Percentiles rank a stretch among this genome's conserved stretches.
phyloP scores from a whole-genome alignment of 1,140 invertebrate genomes.

The Antheraea mylitta region DNA sequence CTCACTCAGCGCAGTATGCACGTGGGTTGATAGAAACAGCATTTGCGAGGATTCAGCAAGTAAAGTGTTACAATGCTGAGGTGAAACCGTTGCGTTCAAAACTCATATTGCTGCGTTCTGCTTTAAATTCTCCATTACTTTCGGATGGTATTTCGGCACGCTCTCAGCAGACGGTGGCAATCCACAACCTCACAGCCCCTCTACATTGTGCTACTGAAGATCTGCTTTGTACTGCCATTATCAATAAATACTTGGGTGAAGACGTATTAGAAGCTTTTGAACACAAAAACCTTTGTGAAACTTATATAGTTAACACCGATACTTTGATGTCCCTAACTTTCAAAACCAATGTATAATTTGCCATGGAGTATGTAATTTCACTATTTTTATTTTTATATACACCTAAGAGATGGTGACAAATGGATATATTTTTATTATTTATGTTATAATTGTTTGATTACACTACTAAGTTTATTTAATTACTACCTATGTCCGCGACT shows the following conservation, averaged over 20 bases:
- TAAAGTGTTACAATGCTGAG: too few relatives aligned
- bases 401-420: too few relatives aligned
- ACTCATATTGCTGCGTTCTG: constrained; percentile 28
- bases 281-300: constrained; percentile 30
- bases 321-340: constrained; percentile 11
- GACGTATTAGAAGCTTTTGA: constrained; percentile 38
- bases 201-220: constrained; percentile 38
- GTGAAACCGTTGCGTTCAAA: constrained; percentile 33
- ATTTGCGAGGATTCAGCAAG: constrained; percentile 15
- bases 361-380: too few relatives aligned
- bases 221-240: constrained; percentile 13
- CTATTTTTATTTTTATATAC: too few relatives aligned
- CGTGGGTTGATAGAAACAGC: constrained; percentile 28
- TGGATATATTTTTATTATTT: too few relatives aligned
- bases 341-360: too few relatives aligned
- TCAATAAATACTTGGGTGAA: constrained; percentile 40
- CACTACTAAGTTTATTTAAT: too few relatives aligned
- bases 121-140: neutral
- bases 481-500: too few relatives aligned
- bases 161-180: constrained; percentile 16
- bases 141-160: neutral
- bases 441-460: too few relatives aligned
- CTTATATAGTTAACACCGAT: constrained; percentile 31
- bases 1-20: constrained; percentile 36
- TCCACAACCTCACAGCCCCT: constrained; percentile 35